Base-by-base conservation (phyloP, 2,113 vertebrate genomes). In the Lampris incognitus region DNA sequence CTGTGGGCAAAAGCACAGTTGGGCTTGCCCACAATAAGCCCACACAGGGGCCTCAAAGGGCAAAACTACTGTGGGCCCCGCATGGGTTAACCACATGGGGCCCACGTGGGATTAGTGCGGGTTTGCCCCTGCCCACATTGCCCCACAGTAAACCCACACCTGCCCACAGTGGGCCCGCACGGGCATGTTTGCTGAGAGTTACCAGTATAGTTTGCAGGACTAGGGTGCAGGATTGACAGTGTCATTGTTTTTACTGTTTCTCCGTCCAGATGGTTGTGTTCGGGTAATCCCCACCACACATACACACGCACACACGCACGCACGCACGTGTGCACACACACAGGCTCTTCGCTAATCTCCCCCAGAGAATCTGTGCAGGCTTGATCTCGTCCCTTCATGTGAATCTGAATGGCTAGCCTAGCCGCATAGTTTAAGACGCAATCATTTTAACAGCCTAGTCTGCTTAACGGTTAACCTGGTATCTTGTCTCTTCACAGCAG, bases 231-330 rank as follows among this genome's bases (percentile, higher is more conserved):
- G 44, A 59, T 60, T 74, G 62, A 24, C 68, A 37, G 74, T 63
- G 74, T 85, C 63, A 36, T 67, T 70, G 60, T 74, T 69, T 66
- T 69, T 66, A 54, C 64, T 67, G 83, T 85, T 13, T 54, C n/a
- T 10, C 51, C n/a, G 51, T 54, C 88, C 89, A 90, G 89, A 91
- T 91, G 91, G 89, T 82, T 65, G 39, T 59, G 84, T 82, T 78
- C 49, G 65, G 65, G 83, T 92, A 91, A 92, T 91, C 88, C 91
- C 71, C 82, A 55, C 24, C 24, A 24, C 24, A 24, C 24, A 24
- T 24, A 24, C 24, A 24, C 24, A 24, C 24, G 24, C 24, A 24
- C 24, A 24, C 24, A 24, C 24, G 24, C 24, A 24, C 24, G 24
- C 24, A 24, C 24, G 24, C 24, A 24, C 24, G 24, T 24, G 24